Conservation (phyloP, 2,888 invertebrate species). For the Caenorhabditis panamensis region DNA sequence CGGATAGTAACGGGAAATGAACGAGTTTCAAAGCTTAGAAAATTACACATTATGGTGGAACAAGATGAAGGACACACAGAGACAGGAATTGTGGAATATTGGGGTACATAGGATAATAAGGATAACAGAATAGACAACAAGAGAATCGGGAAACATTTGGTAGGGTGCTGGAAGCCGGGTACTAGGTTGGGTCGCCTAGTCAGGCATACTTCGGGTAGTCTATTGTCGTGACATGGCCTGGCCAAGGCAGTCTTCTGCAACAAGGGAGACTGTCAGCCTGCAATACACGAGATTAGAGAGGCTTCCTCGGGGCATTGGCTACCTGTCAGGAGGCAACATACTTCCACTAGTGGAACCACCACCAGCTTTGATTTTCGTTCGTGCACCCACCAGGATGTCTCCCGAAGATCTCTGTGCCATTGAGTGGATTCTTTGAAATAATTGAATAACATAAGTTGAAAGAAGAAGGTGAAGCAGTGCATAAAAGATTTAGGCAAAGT, state of each 20-base stretch:
- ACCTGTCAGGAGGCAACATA: constrained; percentile 34
- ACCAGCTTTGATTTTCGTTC: constrained; percentile 17
- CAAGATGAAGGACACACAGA: no score
- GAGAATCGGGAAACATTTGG: no score
- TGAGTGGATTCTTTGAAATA: no score
- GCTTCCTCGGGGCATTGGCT: background rate
- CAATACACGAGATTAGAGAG: background rate
- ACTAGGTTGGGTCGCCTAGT: constrained; percentile 15
- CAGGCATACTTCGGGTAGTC: background rate
- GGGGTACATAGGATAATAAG: no score
- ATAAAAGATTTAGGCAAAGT: constrained; percentile 88
- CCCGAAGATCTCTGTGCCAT: background rate
- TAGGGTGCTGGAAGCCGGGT: background rate
- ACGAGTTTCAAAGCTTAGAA: no score
- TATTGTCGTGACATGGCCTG: constrained; percentile 23
- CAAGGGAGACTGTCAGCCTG: constrained; percentile 42
- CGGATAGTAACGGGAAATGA: no score
- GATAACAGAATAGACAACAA: no score
- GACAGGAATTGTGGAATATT: no score
- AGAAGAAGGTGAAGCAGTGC: background rate
- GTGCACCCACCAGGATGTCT: background rate
- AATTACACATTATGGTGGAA: no score
- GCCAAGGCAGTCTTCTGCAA: constrained; percentile 31
- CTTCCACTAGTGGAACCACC: background rate
- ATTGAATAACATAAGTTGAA: no score